Percentiles rank a stretch among this genome's conserved stretches.
Evolutionary conservation across 2,113 vertebrate species (phyloP).

Genomic region (Rhinogobius similis): DNA sequence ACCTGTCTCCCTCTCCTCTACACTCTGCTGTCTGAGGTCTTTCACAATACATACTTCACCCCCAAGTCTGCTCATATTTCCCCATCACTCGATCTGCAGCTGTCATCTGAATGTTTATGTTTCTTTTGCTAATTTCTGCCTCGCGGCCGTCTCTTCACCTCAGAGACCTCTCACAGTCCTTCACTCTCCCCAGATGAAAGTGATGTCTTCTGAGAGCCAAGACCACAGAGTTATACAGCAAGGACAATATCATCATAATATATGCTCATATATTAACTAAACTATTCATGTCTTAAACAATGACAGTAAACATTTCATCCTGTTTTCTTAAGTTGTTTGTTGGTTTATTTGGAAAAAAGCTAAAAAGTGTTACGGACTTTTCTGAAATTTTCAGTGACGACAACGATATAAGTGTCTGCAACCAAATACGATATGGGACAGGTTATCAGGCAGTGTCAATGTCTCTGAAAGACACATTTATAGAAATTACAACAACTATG

Average conservation of each 20-base stretch:
- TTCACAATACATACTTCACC: constrained; percentile 64
- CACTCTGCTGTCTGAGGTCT: constrained; percentile 53
- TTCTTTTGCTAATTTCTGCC: constrained; percentile 50
- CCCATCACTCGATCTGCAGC: constrained; percentile 47
- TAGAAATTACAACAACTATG: neutral
- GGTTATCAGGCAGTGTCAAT: neutral
- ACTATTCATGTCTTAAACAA: neutral
- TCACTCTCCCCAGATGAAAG: constrained; percentile 12
- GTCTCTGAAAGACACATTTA: neutral
- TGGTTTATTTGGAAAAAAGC: neutral
- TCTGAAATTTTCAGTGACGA: neutral
- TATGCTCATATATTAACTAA: neutral
- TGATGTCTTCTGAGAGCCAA: constrained; percentile 4
- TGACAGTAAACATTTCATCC: neutral
- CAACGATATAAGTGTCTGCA: neutral
- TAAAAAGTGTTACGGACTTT: neutral
- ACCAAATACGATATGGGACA: neutral
- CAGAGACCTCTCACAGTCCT: constrained; percentile 13
- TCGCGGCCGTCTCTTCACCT: constrained; percentile 24
- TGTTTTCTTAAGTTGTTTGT: neutral
- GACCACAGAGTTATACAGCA: neutral
- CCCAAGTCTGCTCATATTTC: constrained; percentile 50
- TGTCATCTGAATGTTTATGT: constrained; percentile 53
- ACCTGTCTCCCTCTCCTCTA: constrained; percentile 64
- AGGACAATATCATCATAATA: neutral